phyloP scores from a whole-genome alignment of 1,140 invertebrate genomes.

The Pseudoatta argentina region DNA sequence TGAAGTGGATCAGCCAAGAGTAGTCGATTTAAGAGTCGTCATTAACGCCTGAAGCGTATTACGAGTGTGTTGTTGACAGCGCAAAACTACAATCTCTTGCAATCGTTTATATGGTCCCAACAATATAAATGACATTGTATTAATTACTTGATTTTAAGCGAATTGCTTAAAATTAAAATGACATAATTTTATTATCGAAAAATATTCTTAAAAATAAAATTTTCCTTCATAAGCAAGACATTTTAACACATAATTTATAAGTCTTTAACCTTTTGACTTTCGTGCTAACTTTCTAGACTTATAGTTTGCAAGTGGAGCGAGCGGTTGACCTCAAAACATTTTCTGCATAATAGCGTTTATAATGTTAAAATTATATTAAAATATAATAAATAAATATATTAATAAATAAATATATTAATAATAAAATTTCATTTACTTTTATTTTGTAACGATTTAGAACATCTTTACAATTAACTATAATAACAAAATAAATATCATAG shows the following conservation, averaged over 20 bases:
- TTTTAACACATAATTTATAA: not conserved
- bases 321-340: no score
- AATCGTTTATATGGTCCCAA: not conserved
- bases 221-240: not conserved
- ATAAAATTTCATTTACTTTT: no score
- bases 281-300: no score
- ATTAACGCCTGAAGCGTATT: not conserved
- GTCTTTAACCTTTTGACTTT: not conserved
- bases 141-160: not conserved
- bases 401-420: no score
- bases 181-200: not conserved
- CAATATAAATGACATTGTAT: not conserved
- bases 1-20: constrained; percentile 17
- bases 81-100: not conserved
- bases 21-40: constrained; percentile 38
- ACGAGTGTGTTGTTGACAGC: constrained; percentile 30
- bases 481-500: no score
- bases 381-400: no score
- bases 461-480: no score
- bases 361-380: no score
- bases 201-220: not conserved
- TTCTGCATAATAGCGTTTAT: no score
- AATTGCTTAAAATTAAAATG: not conserved
- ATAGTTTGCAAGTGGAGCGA: no score
- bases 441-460: no score